These are phyloP conservation scores for Xestia xanthographa DNA, from an alignment of 2,888 invertebrate genomes.

Conservation along the genomic window DNA sequence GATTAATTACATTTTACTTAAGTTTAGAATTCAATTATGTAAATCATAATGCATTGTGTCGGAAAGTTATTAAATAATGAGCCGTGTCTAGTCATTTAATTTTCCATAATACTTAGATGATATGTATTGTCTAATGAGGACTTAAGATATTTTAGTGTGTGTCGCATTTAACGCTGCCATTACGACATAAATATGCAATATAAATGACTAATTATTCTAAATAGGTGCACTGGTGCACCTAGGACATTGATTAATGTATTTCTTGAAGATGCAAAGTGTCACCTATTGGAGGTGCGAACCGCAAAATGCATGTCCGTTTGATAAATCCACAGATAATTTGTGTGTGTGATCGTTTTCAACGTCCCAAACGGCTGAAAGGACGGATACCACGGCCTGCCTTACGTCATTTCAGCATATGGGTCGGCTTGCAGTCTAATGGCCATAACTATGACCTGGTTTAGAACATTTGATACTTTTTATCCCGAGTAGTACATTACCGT, in stretches of 20 bases:
- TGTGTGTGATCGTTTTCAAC: neutral
- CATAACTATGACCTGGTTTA: neutral
- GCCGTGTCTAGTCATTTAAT: neutral
- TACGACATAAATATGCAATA: constrained; percentile 20
- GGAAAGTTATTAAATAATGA: constrained; percentile 12
- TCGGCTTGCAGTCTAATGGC: neutral
- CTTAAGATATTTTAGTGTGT: neutral
- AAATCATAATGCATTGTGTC: neutral
- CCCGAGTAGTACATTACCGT: neutral
- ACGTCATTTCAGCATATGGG: neutral
- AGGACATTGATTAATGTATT: constrained; percentile 3
- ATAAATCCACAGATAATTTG: neutral
- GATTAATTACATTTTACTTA: neutral
- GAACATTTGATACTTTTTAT: neutral
- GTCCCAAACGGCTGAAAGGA: neutral
- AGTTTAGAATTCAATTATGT: neutral
- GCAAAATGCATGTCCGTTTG: neutral
- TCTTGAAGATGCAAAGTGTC: neutral
- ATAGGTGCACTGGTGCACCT: constrained; percentile 17
- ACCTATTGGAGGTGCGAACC: neutral
- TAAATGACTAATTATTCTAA: constrained; percentile 33
- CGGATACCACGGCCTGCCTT: neutral
- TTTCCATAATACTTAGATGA: neutral
- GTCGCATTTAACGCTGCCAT: constrained; percentile 13
- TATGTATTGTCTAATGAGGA: constrained; percentile 7